phyloP scores from a whole-genome alignment of 2,888 invertebrate species.

The Dynastes maya region DNA sequence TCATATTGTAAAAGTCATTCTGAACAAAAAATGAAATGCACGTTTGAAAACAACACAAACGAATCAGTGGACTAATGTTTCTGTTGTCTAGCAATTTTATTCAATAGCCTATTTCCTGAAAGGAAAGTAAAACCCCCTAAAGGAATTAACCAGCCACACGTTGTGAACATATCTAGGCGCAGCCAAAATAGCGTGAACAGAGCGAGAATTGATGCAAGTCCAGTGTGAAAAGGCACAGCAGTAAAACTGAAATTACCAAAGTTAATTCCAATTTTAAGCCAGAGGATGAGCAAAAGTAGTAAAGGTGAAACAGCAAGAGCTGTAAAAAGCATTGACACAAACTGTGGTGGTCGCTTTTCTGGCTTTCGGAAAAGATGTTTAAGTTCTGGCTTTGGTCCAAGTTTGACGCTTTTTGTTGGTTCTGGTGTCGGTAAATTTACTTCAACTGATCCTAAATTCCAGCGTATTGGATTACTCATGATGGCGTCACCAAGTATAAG shows the following conservation, averaged over 20 bases:
- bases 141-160: slow-evolving; percentile 89
- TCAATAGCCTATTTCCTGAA: slow-evolving; percentile 92
- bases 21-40: neutral
- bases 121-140: slow-evolving; percentile 93
- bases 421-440: slow-evolving; percentile 76
- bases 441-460: slow-evolving; percentile 86
- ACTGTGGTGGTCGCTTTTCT: slow-evolving; percentile 90
- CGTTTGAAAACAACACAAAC: slow-evolving; percentile 9
- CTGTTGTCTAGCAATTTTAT: slow-evolving; percentile 79
- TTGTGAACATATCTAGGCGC: slow-evolving; percentile 95
- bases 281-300: slow-evolving; percentile 86
- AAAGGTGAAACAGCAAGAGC: slow-evolving; percentile 87
- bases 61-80: slow-evolving; percentile 50
- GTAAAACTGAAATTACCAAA: slow-evolving; percentile 86
- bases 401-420: slow-evolving; percentile 59
- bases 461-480: slow-evolving; percentile 90
- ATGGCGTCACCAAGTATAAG: slow-evolving; percentile 94
- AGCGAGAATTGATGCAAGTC: slow-evolving; percentile 89
- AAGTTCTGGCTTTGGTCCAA: slow-evolving; percentile 76
- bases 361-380: slow-evolving; percentile 91
- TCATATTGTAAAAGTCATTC: slow-evolving; percentile 12
- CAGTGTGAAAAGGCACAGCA: slow-evolving; percentile 92
- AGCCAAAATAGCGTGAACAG: slow-evolving; percentile 95
- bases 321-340: slow-evolving; percentile 94
- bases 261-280: slow-evolving; percentile 91